These are phyloP conservation scores for Phocoena sinus DNA, from an alignment of 2,113 vertebrate species.

Conservation along the genomic window DNA sequence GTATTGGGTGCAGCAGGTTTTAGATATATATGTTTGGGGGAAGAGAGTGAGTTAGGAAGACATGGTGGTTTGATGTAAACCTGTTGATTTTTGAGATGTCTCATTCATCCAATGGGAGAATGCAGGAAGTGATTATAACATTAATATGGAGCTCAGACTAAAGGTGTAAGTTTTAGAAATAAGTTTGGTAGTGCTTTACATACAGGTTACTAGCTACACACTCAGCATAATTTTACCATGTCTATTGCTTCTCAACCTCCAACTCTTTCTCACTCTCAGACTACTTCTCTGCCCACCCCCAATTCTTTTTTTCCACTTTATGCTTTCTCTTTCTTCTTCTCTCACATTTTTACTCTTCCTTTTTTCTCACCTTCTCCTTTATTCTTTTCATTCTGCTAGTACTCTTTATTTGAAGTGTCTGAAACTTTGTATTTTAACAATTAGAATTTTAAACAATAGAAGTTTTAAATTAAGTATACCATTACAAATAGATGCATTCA, in stretches of 20 bases:
- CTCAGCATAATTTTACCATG: background rate
- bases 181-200: background rate
- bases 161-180: background rate
- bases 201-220: background rate
- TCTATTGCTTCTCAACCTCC: background rate
- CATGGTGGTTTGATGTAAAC: background rate
- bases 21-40: background rate
- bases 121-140: background rate
- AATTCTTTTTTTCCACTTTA: background rate
- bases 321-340: background rate
- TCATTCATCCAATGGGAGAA: background rate
- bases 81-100: background rate
- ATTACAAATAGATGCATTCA: slow-evolving; percentile 66
- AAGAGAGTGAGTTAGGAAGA: background rate
- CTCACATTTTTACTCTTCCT: background rate
- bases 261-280: background rate
- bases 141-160: background rate
- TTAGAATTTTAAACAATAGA: slow-evolving; percentile 13
- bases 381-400: background rate
- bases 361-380: background rate
- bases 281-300: background rate
- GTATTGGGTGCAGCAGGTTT: background rate
- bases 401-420: background rate
- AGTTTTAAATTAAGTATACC: background rate
- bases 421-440: background rate